These are phyloP conservation scores for Synanthedon formicaeformis DNA, from an alignment of 2,888 invertebrate genomes.

Conservation along the genomic window DNA sequence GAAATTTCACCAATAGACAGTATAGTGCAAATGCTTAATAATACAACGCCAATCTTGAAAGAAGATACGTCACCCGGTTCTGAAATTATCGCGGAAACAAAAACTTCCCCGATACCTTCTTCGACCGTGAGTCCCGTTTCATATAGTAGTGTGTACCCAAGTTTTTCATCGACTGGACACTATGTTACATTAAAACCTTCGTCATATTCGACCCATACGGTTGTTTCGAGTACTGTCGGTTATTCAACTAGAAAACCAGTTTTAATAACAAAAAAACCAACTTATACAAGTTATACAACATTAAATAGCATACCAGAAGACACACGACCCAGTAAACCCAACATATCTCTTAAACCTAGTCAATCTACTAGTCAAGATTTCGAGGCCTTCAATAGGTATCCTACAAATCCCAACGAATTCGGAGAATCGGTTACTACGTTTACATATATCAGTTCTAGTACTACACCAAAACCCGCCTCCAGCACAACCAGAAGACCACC, in stretches of 20 bases:
- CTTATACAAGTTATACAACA: slow-evolving; percentile 35
- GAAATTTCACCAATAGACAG: slow-evolving; percentile 63
- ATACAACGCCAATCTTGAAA: slow-evolving; percentile 50
- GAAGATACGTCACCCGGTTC: slow-evolving; percentile 43
- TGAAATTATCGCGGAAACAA: slow-evolving; percentile 40
- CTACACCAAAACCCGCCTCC: slow-evolving; percentile 29
- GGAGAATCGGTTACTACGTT: slow-evolving; percentile 50
- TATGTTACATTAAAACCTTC: slow-evolving; percentile 57
- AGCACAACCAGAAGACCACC: slow-evolving; percentile 44
- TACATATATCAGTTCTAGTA: slow-evolving; percentile 45
- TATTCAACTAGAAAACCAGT: slow-evolving; percentile 24
- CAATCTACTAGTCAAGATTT: slow-evolving; percentile 59
- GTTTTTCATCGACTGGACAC: slow-evolving; percentile 45
- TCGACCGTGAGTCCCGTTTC: slow-evolving; percentile 32
- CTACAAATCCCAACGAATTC: slow-evolving; percentile 51
- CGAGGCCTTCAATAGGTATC: slow-evolving; percentile 56
- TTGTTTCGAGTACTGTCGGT: slow-evolving; percentile 7
- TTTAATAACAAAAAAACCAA: slow-evolving; percentile 29
- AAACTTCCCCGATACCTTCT: slow-evolving; percentile 44
- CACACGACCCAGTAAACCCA: slow-evolving; percentile 30
- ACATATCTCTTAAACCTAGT: slow-evolving; percentile 48
- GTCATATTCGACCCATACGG: slow-evolving; percentile 17
- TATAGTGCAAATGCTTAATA: slow-evolving; percentile 75
- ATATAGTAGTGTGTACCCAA: slow-evolving; percentile 41
- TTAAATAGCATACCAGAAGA: slow-evolving; percentile 38